A percentile compares a stretch with the other conserved stretches of the same genome.
Conservation (phyloP, 2,797 vertebrate genomes). For the Leucoraja ocellata region DNA sequence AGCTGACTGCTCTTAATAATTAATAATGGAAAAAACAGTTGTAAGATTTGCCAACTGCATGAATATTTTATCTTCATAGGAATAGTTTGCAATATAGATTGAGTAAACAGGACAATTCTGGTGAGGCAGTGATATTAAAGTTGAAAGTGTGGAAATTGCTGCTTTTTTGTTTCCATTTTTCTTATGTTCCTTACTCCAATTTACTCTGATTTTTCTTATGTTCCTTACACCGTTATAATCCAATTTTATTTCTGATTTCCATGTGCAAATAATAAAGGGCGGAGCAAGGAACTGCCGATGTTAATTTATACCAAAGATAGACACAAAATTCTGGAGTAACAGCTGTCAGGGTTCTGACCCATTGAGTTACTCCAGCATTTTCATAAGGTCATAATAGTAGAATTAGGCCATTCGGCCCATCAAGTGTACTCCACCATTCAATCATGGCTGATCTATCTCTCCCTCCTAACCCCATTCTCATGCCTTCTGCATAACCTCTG, state of each 20-base stretch:
- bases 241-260: not conserved
- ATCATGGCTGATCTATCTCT: too few species aligned
- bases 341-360: too few species aligned
- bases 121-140: not conserved
- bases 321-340: too few species aligned
- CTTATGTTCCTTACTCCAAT: not conserved
- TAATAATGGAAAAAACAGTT: constrained; percentile 12
- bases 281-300: too few species aligned
- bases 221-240: not conserved
- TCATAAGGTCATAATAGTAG: too few species aligned
- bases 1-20: constrained; percentile 24
- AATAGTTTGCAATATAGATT: constrained; percentile 16
- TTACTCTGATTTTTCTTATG: not conserved
- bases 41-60: not conserved
- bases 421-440: too few species aligned
- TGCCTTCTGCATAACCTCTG: too few species aligned
- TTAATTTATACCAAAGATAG: too few species aligned
- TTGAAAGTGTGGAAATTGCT: not conserved
- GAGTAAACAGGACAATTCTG: not conserved
- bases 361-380: too few species aligned
- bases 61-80: constrained; percentile 29
- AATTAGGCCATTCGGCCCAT: too few species aligned
- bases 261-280: not conserved
- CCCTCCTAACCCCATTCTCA: too few species aligned
- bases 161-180: not conserved